Base-by-base conservation (phyloP, 2,797 vertebrate species). In the Centropyge bicolor region DNA sequence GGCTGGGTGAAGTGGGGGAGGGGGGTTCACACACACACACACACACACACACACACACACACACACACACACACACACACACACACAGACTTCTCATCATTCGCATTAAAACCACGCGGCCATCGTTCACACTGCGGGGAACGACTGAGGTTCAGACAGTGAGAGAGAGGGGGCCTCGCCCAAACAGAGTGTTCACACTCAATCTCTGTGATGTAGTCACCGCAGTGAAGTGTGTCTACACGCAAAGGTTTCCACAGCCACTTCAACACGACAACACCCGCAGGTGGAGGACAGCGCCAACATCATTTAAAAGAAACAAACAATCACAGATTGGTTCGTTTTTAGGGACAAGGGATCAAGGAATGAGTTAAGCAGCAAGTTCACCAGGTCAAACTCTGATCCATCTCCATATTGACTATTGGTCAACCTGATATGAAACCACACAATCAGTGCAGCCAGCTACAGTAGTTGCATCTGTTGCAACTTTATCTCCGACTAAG, bases 11-110 rank as follows among this genome's bases (percentile, higher is more conserved):
- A 62, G 72, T 80, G 86, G 81, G 89, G 87, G 86, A 76, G 80
- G 88, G 86, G 82, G 77, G 76, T 70, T 81, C 83, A 84, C 85
- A 76, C 75, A 70, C 65, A 85, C 79, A 80, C 65, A 88, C 70
- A 81, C 75, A 88, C 54, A 55, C 17, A 59, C 55, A 61, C 67
- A 88, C 78, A 83, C 71, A 89, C 46, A 88, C 82, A 76, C 83
- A 84, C 85, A 76, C 75, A 70, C 65, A 85, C 79, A 80, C 65
- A 88, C 70, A 81, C 75, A 88, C 54, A 56, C 19, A 59, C 55
- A 61, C 67, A 88, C 78, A 83, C 71, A 89, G 48, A 88, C 82
- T 74, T 86, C 80, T 86, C 88, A 91, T 89, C 91, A 85, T 87
- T 91, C 45, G 81, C 79, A 85, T 78, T 81, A 86, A 92, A 93